These are phyloP conservation scores for Octopus bimaculoides DNA, from an alignment of 1,140 invertebrate genomes.

Conservation along the genomic window DNA sequence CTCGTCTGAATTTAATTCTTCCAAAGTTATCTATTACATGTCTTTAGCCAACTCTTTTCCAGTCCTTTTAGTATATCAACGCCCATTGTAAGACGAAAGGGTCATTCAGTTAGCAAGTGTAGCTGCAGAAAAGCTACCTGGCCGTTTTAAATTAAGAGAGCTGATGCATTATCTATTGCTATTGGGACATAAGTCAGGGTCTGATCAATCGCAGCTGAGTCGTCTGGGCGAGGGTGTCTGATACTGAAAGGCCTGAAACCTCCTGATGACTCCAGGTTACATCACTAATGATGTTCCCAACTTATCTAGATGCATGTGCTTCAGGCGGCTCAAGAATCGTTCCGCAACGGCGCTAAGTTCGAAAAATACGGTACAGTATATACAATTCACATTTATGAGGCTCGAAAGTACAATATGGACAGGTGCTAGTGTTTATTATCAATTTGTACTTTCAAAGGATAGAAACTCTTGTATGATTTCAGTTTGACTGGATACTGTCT, in stretches of 20 bases:
- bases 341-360: conserved; percentile 14
- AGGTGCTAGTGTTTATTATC: neutral
- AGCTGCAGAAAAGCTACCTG: too few species aligned
- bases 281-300: too few species aligned
- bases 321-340: conserved; percentile 12
- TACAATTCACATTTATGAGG: neutral
- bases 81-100: conserved; percentile 8
- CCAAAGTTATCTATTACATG: neutral
- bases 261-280: too few species aligned
- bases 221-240: too few species aligned
- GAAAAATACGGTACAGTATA: conserved; percentile 13
- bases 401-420: neutral
- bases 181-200: too few species aligned
- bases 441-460: neutral
- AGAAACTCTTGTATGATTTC: conserved; percentile 4
- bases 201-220: too few species aligned
- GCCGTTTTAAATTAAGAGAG: too few species aligned
- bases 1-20: neutral
- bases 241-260: too few species aligned
- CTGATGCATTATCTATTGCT: too few species aligned
- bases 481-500: neutral
- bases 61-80: conserved; percentile 65
- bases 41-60: neutral
- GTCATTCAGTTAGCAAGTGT: too few species aligned
- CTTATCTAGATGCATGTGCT: too few species aligned